Conservation (phyloP, 2,797 vertebrate genomes). For the Thalassophryne amazonica region DNA sequence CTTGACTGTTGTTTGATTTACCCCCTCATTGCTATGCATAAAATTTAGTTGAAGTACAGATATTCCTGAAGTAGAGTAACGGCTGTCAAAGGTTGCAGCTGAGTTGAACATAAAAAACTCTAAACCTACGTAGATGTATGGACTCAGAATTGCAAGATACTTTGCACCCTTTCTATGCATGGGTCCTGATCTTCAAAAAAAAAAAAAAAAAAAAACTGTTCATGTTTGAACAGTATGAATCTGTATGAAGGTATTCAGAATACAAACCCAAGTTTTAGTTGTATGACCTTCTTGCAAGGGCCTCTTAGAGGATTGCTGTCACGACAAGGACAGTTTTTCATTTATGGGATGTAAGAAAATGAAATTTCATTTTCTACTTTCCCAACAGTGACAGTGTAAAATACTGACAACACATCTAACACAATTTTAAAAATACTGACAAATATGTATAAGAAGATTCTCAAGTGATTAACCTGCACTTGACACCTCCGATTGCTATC, state of each 20-base stretch:
- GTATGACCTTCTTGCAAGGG: constrained; percentile 48
- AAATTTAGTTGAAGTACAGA: constrained; percentile 16
- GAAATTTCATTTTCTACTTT: not conserved
- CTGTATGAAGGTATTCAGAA: too few species aligned
- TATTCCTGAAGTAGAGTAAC: constrained; percentile 25
- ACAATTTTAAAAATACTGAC: not conserved
- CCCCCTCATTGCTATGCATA: constrained; percentile 18
- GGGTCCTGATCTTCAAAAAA: constrained; percentile 1
- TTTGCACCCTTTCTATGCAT: constrained; percentile 29
- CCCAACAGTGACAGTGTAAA: not conserved
- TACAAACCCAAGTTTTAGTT: constrained; percentile 10
- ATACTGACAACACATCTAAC: not conserved
- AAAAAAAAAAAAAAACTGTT: not conserved
- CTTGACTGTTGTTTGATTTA: constrained; percentile 32
- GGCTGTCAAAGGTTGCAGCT: too few species aligned
- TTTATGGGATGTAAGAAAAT: not conserved
- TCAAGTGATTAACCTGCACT: constrained; percentile 36
- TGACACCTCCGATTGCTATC: constrained; percentile 27
- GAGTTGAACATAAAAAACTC: too few species aligned
- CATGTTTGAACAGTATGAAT: too few species aligned
- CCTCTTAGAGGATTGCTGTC: constrained; percentile 1
- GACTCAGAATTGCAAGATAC: too few species aligned
- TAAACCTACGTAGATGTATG: too few species aligned
- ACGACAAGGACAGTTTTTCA: not conserved
- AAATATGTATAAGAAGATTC: constrained; percentile 18